Evolutionary conservation across 2,888 invertebrate species (phyloP).

Genomic region (Disparrhopalites patrizii): DNA sequence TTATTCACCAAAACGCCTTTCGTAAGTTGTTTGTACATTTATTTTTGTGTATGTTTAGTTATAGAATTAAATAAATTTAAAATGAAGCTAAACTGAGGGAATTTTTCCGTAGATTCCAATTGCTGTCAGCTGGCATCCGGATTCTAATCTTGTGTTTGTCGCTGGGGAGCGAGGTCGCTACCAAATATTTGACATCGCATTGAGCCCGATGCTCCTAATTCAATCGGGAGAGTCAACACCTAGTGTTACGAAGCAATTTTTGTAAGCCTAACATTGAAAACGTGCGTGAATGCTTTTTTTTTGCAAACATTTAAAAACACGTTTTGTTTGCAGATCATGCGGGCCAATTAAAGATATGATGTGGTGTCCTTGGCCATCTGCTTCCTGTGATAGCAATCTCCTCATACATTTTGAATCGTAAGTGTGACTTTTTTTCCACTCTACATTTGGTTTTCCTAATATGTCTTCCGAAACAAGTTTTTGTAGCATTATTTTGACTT

Average conservation of each 20-base stretch:
- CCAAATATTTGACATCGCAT: conserved; percentile 46
- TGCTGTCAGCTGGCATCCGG: conserved; percentile 44
- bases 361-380: conserved; percentile 38
- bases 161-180: conserved; percentile 43
- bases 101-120: conserved; percentile 37
- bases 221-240: conserved; percentile 36
- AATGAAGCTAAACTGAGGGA: not conserved
- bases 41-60: not conserved
- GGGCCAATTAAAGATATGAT: conserved; percentile 36
- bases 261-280: conserved; percentile 26
- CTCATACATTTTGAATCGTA: conserved; percentile 43
- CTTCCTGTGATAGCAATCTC: conserved; percentile 37
- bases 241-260: conserved; percentile 40
- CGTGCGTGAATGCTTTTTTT: too few species aligned
- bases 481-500: too few species aligned
- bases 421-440: too few species aligned
- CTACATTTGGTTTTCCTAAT: not conserved
- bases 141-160: conserved; percentile 38
- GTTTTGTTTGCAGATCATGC: conserved; percentile 27
- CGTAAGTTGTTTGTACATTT: conserved; percentile 31
- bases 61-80: not conserved
- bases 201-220: conserved; percentile 42
- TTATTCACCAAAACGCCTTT: conserved; percentile 44
- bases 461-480: too few species aligned
- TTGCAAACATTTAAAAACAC: not conserved